These are phyloP conservation scores for Anticlea derivata DNA, from an alignment of 2,888 invertebrate genomes.

Conservation along the genomic window DNA sequence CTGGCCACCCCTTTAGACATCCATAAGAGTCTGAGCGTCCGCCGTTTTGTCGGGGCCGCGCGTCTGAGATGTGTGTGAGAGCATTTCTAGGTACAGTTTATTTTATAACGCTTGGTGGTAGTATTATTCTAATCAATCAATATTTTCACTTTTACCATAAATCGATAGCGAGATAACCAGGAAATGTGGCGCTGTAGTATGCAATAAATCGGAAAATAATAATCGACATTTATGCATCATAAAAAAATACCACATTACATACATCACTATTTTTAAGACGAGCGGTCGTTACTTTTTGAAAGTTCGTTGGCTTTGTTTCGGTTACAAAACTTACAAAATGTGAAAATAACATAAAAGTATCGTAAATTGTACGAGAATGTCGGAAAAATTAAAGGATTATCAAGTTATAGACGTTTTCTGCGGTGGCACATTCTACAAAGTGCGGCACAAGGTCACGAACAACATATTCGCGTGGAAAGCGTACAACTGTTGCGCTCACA, in stretches of 20 bases:
- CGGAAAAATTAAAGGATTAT: slow-evolving; percentile 75
- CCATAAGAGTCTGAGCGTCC: too few species aligned
- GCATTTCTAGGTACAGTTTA: too few species aligned
- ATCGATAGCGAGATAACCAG: too few species aligned
- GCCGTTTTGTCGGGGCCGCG: too few species aligned
- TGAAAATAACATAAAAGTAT: slow-evolving; percentile 47
- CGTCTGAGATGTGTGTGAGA: too few species aligned
- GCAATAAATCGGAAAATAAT: too few species aligned
- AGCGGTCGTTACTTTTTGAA: slow-evolving; percentile 62
- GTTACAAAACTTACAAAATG: slow-evolving; percentile 75
- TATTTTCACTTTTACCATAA: too few species aligned
- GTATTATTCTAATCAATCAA: too few species aligned
- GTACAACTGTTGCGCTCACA: slow-evolving; percentile 70
- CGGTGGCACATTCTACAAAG: slow-evolving; percentile 79
- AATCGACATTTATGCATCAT: too few species aligned
- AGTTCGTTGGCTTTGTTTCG: slow-evolving; percentile 69
- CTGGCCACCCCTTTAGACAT: too few species aligned
- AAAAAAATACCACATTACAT: not conserved
- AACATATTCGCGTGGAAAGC: slow-evolving; percentile 80
- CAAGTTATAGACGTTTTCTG: slow-evolving; percentile 79
- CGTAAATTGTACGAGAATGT: slow-evolving; percentile 51
- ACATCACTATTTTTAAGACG: slow-evolving; percentile 66
- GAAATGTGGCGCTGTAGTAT: too few species aligned
- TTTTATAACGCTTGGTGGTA: too few species aligned
- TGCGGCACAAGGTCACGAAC: slow-evolving; percentile 79